Evolutionary conservation across 1,140 invertebrate genomes (phyloP).

Genomic region (Conus betulinus): DNA sequence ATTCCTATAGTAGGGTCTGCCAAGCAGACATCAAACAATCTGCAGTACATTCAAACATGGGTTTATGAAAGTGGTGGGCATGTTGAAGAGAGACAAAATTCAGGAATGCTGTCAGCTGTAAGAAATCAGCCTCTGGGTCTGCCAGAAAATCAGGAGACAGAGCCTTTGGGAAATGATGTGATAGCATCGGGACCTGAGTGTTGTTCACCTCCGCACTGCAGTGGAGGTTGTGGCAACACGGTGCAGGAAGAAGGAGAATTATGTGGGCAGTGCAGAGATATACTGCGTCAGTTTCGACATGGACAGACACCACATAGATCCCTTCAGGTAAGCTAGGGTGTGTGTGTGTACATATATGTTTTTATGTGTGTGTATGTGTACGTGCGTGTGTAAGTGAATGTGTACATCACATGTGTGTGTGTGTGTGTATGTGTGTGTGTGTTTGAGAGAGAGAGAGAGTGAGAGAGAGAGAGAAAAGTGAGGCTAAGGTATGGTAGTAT

Average conservation of each 20-base stretch:
- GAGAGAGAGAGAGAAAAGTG: no score
- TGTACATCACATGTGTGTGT: no score
- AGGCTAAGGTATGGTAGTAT: no score
- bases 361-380: no score
- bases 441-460: no score
- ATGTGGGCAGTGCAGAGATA: neutral
- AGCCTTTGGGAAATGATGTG: neutral
- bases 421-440: no score
- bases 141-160: neutral
- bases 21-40: neutral
- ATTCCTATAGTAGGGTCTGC: neutral
- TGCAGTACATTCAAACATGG: neutral
- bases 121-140: neutral
- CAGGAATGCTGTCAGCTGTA: neutral
- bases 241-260: neutral
- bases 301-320: neutral
- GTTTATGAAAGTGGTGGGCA: neutral
- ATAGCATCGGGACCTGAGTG: constrained; percentile 24
- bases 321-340: no score
- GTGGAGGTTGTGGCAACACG: neutral
- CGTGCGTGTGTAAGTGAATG: no score
- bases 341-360: no score
- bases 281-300: constrained; percentile 7
- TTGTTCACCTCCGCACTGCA: neutral
- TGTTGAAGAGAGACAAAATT: neutral